Conservation (phyloP, 2,113 vertebrate genomes). For the Acanthisitta chloris region DNA sequence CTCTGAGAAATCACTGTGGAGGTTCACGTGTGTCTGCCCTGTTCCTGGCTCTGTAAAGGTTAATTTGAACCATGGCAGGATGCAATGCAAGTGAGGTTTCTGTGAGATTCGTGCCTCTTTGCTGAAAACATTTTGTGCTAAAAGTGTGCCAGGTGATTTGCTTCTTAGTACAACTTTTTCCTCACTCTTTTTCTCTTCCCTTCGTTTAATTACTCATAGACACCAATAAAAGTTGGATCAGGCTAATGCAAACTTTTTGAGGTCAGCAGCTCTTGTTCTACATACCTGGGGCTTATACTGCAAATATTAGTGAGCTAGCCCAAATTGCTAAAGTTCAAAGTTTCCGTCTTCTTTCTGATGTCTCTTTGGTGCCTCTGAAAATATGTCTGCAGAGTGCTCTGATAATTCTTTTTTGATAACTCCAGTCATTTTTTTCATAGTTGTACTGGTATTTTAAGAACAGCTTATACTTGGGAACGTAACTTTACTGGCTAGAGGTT, state of each 20-base stretch:
- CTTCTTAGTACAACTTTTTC: constrained; percentile 8
- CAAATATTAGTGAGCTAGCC: constrained; percentile 17
- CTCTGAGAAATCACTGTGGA: constrained; percentile 21
- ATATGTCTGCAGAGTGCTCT: not conserved
- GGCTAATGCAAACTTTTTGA: constrained; percentile 24
- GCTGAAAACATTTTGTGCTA: constrained; percentile 13
- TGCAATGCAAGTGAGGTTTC: constrained; percentile 3
- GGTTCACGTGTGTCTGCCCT: not conserved
- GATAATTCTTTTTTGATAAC: not conserved
- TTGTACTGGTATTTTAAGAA: not conserved
- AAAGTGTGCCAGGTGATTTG: constrained; percentile 9
- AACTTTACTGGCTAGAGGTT: not conserved
- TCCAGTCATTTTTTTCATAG: not conserved
- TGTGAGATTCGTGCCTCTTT: constrained; percentile 14
- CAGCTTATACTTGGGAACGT: not conserved
- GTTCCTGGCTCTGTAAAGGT: constrained; percentile 20
- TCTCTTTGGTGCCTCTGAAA: constrained; percentile 45
- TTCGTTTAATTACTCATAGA: not conserved
- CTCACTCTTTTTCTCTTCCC: not conserved
- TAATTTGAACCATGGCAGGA: constrained; percentile 44
- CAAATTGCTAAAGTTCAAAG: constrained; percentile 27
- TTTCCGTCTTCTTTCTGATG: not conserved
- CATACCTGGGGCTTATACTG: constrained; percentile 4
- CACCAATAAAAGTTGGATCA: not conserved
- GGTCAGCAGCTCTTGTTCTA: constrained; percentile 50